phyloP scores from a whole-genome alignment of 2,113 vertebrate genomes.

The Pheucticus melanocephalus region DNA sequence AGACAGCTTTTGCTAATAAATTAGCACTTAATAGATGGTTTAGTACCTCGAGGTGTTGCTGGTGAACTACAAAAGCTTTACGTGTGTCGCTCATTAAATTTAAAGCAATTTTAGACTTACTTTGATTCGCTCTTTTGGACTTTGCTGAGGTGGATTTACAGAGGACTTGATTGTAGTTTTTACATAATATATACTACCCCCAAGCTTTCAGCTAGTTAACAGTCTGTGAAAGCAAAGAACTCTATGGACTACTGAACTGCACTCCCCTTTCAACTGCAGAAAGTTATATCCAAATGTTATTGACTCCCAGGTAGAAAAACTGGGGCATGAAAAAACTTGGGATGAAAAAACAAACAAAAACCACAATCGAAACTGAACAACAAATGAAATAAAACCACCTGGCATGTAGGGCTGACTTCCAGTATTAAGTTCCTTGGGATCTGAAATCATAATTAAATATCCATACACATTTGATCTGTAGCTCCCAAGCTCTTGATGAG shows the following conservation, averaged over 20 bases:
- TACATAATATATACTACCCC: not conserved
- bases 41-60: accelerated
- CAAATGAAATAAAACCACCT: not conserved
- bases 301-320: not conserved
- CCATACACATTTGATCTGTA: not conserved
- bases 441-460: not conserved
- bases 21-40: not conserved
- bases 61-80: not conserved
- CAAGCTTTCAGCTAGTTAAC: not conserved
- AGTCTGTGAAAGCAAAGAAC: not conserved
- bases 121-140: not conserved
- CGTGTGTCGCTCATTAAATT: not conserved
- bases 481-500: not conserved
- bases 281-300: not conserved
- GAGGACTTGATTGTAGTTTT: not conserved
- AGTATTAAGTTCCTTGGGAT: not conserved
- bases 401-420: not conserved
- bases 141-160: not conserved
- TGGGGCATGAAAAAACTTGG: no score
- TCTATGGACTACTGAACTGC: not conserved
- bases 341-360: not conserved
- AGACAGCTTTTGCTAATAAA: not conserved
- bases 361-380: not conserved
- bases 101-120: not conserved
- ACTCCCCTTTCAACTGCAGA: not conserved